Evolutionary conservation across 2,113 vertebrate species (phyloP).

Genomic region (Xyrauchen texanus): DNA sequence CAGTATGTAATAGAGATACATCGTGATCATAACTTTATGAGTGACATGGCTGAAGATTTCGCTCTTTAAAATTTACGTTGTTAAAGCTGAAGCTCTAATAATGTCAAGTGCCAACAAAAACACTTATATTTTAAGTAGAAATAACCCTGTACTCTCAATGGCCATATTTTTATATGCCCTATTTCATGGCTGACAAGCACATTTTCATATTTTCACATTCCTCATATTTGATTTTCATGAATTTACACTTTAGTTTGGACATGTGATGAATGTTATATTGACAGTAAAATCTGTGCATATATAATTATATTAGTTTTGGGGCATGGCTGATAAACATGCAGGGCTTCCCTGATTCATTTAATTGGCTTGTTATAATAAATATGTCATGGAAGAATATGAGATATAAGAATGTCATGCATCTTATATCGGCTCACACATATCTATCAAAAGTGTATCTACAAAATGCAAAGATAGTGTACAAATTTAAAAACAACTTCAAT

Average conservation of each 20-base stretch:
- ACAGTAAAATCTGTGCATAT: not conserved
- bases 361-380: too few species aligned
- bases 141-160: not conserved
- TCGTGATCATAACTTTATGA: slow-evolving; percentile 12
- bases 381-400: too few species aligned
- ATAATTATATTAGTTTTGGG: not conserved
- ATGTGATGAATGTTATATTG: not conserved
- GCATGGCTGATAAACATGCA: not conserved
- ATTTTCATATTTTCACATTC: not conserved
- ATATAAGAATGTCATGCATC: too few species aligned
- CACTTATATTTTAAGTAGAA: not conserved
- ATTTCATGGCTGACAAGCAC: not conserved
- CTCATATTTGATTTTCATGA: not conserved
- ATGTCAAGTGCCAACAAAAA: slow-evolving; percentile 1
- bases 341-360: too few species aligned
- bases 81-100: not conserved
- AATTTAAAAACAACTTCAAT: too few species aligned
- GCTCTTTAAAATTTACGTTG: not conserved
- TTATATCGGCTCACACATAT: too few species aligned
- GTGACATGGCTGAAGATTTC: not conserved
- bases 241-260: not conserved
- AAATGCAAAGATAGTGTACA: too few species aligned
- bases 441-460: too few species aligned
- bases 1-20: slow-evolving; percentile 21
- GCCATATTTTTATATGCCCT: not conserved